Percentiles rank a stretch among this genome's conserved stretches.
Evolutionary conservation across 2,888 invertebrate genomes (phyloP).

Genomic region (Mesorhabditis belari): DNA sequence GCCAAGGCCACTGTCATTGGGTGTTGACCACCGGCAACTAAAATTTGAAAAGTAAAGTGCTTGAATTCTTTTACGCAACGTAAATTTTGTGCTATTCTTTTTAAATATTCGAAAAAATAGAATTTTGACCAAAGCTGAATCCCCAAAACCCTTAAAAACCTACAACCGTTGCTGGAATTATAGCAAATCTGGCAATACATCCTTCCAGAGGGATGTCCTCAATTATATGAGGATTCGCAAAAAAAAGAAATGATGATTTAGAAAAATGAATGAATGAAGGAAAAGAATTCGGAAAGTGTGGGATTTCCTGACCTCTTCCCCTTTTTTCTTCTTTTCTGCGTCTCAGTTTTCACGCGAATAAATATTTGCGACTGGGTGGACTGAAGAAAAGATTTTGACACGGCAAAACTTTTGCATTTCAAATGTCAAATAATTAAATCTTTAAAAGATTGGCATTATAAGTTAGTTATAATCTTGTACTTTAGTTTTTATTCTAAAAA

Average conservation of each 20-base stretch:
- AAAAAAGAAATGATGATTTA: background rate
- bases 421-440: background rate
- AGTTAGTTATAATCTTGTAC: no score
- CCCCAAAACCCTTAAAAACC: background rate
- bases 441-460: background rate
- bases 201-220: background rate
- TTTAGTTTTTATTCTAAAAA: no score
- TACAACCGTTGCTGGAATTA: background rate
- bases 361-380: background rate
- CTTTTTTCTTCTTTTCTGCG: no score
- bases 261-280: no score
- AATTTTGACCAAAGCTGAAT: background rate
- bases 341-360: background rate
- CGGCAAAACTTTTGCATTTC: background rate
- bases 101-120: no score
- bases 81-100: no score
- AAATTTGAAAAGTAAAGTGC: background rate
- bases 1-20: constrained; percentile 48
- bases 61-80: no score
- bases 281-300: no score
- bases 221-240: background rate
- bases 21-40: constrained; percentile 36
- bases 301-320: no score
- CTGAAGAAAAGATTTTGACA: background rate
- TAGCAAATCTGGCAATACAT: background rate